A percentile compares a stretch with the other conserved stretches of the same genome.
Evolutionary conservation across 2,797 vertebrate genomes (phyloP).

Genomic region (Aselliscus stoliczkanus): DNA sequence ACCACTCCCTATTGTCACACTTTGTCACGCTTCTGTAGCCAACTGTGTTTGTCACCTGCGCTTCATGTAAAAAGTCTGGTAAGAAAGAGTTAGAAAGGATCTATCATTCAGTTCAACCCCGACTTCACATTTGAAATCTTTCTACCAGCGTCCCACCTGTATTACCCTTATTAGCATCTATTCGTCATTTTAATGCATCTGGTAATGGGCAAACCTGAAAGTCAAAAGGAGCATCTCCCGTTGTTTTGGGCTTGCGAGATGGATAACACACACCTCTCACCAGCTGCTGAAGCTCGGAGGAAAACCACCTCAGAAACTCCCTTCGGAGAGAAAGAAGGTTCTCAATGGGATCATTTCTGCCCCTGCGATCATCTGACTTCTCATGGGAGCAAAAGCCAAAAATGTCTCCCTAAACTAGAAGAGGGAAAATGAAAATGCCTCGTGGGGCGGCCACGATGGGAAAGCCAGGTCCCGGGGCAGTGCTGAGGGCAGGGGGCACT

Average conservation of each 20-base stretch:
- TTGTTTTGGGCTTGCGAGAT: background rate
- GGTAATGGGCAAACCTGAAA: background rate
- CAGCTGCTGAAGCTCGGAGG: background rate
- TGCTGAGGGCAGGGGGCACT: background rate
- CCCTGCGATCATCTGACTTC: background rate
- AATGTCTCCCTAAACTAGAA: background rate
- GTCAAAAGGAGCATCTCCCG: fast-evolving
- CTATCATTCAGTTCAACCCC: background rate
- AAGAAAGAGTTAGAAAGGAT: background rate
- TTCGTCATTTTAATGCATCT: background rate
- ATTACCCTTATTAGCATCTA: no score
- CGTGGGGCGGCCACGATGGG: background rate
- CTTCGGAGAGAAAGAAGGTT: background rate
- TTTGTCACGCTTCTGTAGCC: background rate
- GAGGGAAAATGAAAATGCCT: background rate
- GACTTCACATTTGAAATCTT: background rate
- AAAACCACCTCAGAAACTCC: background rate
- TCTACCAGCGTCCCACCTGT: background rate
- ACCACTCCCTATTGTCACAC: background rate
- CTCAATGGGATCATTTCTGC: background rate
- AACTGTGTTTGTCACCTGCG: background rate
- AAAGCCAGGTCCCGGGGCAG: background rate
- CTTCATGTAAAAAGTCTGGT: background rate
- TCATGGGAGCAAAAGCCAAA: background rate
- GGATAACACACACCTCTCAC: background rate